Percentiles rank a stretch among this genome's conserved stretches.
Conservation (phyloP, 1,140 invertebrate genomes). For the Thaumetopoea pityocampa region DNA sequence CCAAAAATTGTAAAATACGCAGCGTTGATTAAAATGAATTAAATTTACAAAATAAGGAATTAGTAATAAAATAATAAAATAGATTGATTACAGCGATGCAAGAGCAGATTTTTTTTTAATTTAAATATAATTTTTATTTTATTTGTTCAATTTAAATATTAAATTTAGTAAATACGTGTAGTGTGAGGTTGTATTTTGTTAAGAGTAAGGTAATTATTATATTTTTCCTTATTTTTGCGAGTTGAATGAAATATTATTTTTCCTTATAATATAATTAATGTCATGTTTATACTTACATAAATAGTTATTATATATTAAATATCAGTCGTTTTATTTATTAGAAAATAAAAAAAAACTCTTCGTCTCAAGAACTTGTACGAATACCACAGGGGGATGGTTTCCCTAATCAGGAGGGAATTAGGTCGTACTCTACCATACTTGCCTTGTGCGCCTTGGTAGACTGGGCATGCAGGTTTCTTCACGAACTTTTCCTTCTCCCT, state of each 20-base stretch:
- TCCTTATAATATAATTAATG: conserved; percentile 65
- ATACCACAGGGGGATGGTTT: too few species aligned
- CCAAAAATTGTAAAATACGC: conserved; percentile 52
- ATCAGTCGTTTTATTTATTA: conserved; percentile 60
- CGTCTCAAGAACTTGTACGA: background rate
- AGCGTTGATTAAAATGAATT: conserved; percentile 49
- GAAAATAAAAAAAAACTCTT: conserved; percentile 6
- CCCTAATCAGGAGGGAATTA: too few species aligned
- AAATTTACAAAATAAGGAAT: conserved; percentile 48
- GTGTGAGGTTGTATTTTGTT: conserved; percentile 66
- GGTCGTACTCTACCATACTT: too few species aligned
- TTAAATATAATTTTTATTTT: conserved; percentile 42
- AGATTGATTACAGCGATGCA: conserved; percentile 36
- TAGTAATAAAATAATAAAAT: conserved; percentile 46
- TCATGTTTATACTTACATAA: conserved; percentile 73
- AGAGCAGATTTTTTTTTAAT: conserved; percentile 24
- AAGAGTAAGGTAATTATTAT: conserved; percentile 50
- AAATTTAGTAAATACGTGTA: conserved; percentile 53
- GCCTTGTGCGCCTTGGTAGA: too few species aligned
- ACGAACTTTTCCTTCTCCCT: too few species aligned
- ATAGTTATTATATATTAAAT: conserved; percentile 73
- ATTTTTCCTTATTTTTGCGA: conserved; percentile 54
- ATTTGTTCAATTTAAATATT: conserved; percentile 44
- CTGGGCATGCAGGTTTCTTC: too few species aligned
- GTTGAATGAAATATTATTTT: conserved; percentile 71